phyloP scores from a whole-genome alignment of 2,888 invertebrate species.

The Mystacides longicornis region DNA sequence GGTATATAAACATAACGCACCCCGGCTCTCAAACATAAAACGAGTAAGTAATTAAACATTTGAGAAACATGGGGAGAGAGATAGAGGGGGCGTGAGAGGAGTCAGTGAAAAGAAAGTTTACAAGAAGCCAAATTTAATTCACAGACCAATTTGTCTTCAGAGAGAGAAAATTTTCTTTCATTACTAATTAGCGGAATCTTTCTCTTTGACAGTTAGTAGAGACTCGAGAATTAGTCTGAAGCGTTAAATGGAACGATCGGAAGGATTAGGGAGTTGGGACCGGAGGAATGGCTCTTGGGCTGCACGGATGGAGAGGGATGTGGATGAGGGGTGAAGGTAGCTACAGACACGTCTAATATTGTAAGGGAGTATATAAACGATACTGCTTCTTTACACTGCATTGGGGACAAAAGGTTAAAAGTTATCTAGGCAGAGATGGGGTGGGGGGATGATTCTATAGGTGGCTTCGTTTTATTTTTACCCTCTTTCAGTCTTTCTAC shows the following conservation, averaged over 20 bases:
- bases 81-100: no score
- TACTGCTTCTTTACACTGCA: neutral
- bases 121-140: slow-evolving; percentile 1
- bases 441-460: neutral
- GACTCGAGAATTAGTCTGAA: slow-evolving; percentile 13
- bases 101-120: neutral
- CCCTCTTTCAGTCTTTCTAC: no score
- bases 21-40: no score
- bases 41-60: no score
- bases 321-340: neutral
- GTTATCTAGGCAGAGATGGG: no score
- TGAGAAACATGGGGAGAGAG: no score
- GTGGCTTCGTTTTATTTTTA: no score
- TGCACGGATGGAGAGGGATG: neutral
- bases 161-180: slow-evolving; percentile 10
- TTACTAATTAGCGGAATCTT: slow-evolving; percentile 16
- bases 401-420: slow-evolving; percentile 1
- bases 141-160: slow-evolving; percentile 4
- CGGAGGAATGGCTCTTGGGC: neutral
- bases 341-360: no score
- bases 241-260: slow-evolving; percentile 19
- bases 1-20: no score
- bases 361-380: neutral
- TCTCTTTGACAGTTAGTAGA: slow-evolving; percentile 11
- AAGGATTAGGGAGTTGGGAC: slow-evolving; percentile 11